These are phyloP conservation scores for Cervus canadensis DNA, from an alignment of 2,113 vertebrate species.

Conservation along the genomic window DNA sequence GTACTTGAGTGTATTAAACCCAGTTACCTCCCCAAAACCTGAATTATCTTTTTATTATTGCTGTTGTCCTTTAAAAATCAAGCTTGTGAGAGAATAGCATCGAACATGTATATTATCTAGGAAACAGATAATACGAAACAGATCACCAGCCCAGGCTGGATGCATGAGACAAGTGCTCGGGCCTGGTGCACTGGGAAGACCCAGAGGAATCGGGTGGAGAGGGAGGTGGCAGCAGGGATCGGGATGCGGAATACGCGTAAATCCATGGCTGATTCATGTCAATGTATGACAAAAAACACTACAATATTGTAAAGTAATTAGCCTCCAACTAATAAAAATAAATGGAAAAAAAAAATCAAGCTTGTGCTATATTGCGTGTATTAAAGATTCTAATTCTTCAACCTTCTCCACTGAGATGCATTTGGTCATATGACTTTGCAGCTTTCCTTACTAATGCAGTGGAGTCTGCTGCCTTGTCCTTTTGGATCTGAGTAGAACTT, in stretches of 20 bases:
- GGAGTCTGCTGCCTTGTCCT: neutral
- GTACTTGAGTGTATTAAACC: neutral
- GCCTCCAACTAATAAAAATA: too few relatives aligned
- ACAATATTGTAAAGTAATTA: too few relatives aligned
- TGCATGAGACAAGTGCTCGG: too few relatives aligned
- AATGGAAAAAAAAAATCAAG: neutral
- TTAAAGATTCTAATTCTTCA: neutral
- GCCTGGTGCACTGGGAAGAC: too few relatives aligned
- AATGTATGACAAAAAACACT: too few relatives aligned
- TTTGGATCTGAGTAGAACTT: neutral
- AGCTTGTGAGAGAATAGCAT: neutral
- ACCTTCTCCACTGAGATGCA: neutral
- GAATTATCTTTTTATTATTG: neutral
- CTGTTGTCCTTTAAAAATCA: neutral
- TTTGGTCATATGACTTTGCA: neutral
- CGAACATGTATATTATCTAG: too few relatives aligned
- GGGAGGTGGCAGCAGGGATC: too few relatives aligned
- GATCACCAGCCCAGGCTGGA: too few relatives aligned
- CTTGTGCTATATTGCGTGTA: neutral
- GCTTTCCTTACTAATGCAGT: neutral
- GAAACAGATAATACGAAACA: too few relatives aligned
- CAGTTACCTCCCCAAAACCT: neutral
- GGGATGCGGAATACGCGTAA: too few relatives aligned
- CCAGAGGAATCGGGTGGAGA: too few relatives aligned
- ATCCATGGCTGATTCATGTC: too few relatives aligned